phyloP scores from a whole-genome alignment of 2,888 invertebrate genomes.

The Drosophila pegasa region DNA sequence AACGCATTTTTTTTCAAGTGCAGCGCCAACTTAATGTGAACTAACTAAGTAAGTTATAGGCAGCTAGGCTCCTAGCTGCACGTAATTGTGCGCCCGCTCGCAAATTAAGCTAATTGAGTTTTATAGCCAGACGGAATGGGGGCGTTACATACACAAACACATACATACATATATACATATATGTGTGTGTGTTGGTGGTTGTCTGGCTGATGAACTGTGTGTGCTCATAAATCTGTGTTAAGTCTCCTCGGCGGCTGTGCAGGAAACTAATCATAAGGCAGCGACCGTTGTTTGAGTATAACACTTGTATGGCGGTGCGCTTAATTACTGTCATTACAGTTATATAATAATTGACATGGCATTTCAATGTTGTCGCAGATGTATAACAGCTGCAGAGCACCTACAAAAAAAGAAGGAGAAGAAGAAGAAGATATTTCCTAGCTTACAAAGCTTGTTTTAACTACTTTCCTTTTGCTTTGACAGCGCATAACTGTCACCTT shows the following conservation, averaged over 20 bases:
- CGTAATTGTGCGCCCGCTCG: constrained; percentile 25
- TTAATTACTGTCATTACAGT: constrained; percentile 11
- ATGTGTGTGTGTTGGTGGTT: background rate
- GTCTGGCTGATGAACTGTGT: constrained; percentile 38
- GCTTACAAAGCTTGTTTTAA: too few species aligned
- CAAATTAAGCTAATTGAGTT: constrained; percentile 72
- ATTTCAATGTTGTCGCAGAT: background rate
- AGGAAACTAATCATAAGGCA: constrained; percentile 19
- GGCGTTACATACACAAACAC: too few species aligned
- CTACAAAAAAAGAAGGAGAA: background rate
- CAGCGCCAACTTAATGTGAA: constrained; percentile 13
- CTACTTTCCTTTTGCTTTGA: background rate
- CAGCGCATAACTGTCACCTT: background rate
- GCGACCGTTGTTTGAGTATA: constrained; percentile 15
- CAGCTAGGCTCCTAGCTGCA: constrained; percentile 16
- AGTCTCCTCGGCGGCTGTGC: constrained; percentile 19
- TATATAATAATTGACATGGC: constrained; percentile 15
- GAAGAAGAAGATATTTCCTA: background rate
- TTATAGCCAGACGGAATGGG: constrained; percentile 41
- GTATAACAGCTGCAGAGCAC: constrained; percentile 1
- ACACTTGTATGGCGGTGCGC: constrained; percentile 7
- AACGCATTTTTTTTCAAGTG: background rate
- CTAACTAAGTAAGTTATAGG: constrained; percentile 32
- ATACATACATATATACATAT: too few species aligned
- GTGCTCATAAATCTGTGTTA: constrained; percentile 48